Base-by-base conservation (phyloP, 1,140 invertebrate species). In the Anthonomus grandis region DNA sequence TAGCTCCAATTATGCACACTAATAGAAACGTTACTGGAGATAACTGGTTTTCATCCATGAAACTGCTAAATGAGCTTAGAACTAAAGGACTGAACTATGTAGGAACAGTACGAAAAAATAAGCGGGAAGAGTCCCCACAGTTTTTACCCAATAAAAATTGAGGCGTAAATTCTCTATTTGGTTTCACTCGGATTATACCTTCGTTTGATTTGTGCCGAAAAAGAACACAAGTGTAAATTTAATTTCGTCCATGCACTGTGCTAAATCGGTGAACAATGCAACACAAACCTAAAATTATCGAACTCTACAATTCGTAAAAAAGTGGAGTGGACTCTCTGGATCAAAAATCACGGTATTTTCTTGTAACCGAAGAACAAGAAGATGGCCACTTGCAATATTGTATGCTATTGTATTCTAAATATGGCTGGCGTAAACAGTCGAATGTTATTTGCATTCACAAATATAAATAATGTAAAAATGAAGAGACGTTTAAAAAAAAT, bases 111-210 rank as follows among this genome's bases (percentile, higher is more conserved):
- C 38, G 8, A n/a, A n/a, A n/a, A 13, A 41, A 41, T 13, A 41
- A 8, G 38, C 17, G 12, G 38, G 17, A 41, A 41, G 17, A 8
- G 38, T 13, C 19, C 9, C 18, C n/a, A 21, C 41, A 44, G 19
- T 17, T 19, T 17, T 44, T 44, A 44, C 18, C 18, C 41, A 44
- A 44, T 44, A 44, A 44, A 44, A 44, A 13, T 44, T 4, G 41
- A 21, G 18, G 23, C 18, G 13, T 44, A 19, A 44, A 44, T 44
- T 44, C 18, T 19, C 23, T 31, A 10, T 44, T 44, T 44, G 21
- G 13, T 44, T 44, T 31, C 27, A 31, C 27, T 31, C 27, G 27
- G 27, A 31, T 31, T 31, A 31, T 31, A 31, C 27, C 27, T 31
- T 31, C 6, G n/a, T 31, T 31, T 31, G 6, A 31, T 31, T 31